phyloP scores from a whole-genome alignment of 1,140 invertebrate species.

The Phocides pigmalion region DNA sequence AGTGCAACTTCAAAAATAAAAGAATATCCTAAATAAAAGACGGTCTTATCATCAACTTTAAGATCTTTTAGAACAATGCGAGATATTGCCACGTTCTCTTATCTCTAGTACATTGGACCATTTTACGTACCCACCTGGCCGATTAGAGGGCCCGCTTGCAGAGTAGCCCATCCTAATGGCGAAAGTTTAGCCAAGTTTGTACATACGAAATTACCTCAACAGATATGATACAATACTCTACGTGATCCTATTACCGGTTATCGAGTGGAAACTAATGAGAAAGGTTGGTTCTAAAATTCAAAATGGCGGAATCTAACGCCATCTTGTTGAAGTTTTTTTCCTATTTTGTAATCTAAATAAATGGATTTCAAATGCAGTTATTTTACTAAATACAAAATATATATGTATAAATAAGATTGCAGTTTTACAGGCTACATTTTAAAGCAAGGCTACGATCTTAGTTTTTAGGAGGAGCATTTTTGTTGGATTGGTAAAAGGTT shows the following conservation, averaged over 20 bases:
- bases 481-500: too few species aligned
- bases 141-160: constrained; percentile 58
- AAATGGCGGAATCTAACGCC: too few species aligned
- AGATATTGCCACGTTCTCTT: background rate
- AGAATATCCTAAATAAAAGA: background rate
- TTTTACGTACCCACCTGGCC: constrained; percentile 48
- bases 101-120: constrained; percentile 36
- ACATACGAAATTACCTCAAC: constrained; percentile 68
- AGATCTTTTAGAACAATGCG: background rate
- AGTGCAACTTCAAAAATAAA: too few species aligned
- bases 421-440: too few species aligned
- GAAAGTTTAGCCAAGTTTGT: constrained; percentile 73
- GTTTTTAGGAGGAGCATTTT: too few species aligned
- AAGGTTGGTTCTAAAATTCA: background rate
- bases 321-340: too few species aligned
- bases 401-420: too few species aligned
- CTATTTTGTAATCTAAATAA: too few species aligned
- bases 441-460: too few species aligned
- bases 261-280: constrained; percentile 4
- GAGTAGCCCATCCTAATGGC: constrained; percentile 70
- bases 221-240: constrained; percentile 56
- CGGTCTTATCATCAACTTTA: background rate
- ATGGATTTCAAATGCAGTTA: too few species aligned
- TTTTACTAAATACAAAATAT: too few species aligned
- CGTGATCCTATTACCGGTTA: constrained; percentile 39